Percentiles rank a stretch among this genome's conserved stretches.
Evolutionary conservation across 2,797 vertebrate species (phyloP).

Genomic region (Gobionotothen gibberifrons): DNA sequence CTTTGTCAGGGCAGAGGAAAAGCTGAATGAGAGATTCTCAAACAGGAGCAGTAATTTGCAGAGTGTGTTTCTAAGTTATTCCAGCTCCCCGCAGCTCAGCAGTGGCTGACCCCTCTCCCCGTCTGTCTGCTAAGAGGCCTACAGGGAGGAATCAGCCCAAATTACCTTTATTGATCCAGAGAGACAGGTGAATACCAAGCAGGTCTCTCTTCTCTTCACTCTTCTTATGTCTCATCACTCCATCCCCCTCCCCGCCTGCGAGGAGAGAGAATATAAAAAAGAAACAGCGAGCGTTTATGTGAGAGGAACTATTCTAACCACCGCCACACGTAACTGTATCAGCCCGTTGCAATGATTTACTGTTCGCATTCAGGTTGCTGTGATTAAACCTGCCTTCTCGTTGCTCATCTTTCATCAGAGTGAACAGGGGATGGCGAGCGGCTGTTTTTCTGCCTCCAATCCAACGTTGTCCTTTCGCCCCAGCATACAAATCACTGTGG

Average conservation of each 20-base stretch:
- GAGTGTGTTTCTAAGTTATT: conserved; percentile 84
- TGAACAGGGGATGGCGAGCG: conserved; percentile 53
- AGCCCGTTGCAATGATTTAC: conserved; percentile 68
- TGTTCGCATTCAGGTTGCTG: conserved; percentile 64
- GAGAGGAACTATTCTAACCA: conserved; percentile 41
- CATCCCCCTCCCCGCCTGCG: conserved; percentile 38
- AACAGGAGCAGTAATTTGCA: conserved; percentile 76
- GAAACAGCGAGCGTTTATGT: conserved; percentile 47
- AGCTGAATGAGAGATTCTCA: conserved; percentile 76
- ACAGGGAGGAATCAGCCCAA: conserved; percentile 84
- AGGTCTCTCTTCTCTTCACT: conserved; percentile 71
- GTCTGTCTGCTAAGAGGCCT: conserved; percentile 84
- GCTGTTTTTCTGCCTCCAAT: conserved; percentile 80
- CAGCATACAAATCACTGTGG: conserved; percentile 81
- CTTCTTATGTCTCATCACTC: conserved; percentile 64
- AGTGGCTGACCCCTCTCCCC: conserved; percentile 81
- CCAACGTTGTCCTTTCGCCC: conserved; percentile 78
- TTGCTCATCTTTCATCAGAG: conserved; percentile 68
- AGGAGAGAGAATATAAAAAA: conserved; percentile 39
- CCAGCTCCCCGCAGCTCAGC: conserved; percentile 81
- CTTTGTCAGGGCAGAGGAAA: conserved; percentile 47
- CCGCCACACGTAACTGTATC: conserved; percentile 59
- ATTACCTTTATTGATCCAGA: conserved; percentile 85
- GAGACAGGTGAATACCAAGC: conserved; percentile 86
- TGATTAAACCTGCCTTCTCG: conserved; percentile 72